Evolutionary conservation across 2,888 invertebrate species (phyloP).

Genomic region (Tanypteryx hageni): DNA sequence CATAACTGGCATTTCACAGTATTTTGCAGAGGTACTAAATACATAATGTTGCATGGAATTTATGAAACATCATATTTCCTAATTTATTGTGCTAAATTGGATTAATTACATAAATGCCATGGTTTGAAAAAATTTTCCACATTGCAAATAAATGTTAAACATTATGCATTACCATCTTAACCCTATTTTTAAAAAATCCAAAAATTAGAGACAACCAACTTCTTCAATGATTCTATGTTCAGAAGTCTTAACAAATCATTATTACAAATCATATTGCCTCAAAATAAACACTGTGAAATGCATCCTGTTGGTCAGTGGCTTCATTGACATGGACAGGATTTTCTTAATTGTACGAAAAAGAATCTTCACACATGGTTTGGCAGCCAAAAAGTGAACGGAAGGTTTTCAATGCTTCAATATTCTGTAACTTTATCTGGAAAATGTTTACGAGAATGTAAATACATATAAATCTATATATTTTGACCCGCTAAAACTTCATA

Average conservation of each 20-base stretch:
- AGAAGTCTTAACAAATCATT: not conserved
- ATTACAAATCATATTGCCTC: slow-evolving; percentile 8
- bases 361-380: slow-evolving; percentile 65
- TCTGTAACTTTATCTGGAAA: slow-evolving; percentile 66
- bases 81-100: not conserved
- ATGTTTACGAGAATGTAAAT: slow-evolving; percentile 63
- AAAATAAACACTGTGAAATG: slow-evolving; percentile 56
- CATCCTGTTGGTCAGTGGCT: slow-evolving; percentile 39
- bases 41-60: not conserved
- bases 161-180: not conserved
- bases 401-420: slow-evolving; percentile 65
- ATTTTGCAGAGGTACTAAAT: slow-evolving; percentile 28
- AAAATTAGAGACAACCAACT: not conserved
- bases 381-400: slow-evolving; percentile 61
- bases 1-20: slow-evolving; percentile 66
- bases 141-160: not conserved
- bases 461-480: slow-evolving; percentile 67
- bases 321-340: slow-evolving; percentile 46
- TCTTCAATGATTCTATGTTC: not conserved
- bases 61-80: not conserved
- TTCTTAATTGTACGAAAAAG: slow-evolving; percentile 49
- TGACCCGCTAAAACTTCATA: slow-evolving; percentile 66
- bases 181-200: not conserved
- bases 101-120: not conserved
- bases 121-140: not conserved